Conservation (phyloP, 2,888 invertebrate species). For the Andrena bicolor region DNA sequence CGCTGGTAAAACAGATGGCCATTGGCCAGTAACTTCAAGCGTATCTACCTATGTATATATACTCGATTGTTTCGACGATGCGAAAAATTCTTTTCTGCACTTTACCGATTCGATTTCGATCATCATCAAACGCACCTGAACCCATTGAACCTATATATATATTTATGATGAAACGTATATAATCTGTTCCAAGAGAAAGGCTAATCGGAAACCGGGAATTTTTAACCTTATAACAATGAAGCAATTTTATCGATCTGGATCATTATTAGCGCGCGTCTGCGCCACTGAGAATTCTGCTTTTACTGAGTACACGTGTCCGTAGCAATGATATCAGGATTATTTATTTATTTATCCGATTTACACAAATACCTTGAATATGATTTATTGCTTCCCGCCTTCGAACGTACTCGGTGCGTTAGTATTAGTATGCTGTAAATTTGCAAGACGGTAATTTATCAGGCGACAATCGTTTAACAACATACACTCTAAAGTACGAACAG, state of each 20-base stretch:
- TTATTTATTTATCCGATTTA: too few species aligned
- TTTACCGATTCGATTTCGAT: background rate
- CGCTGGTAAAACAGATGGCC: background rate
- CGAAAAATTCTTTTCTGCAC: background rate
- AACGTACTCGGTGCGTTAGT: background rate
- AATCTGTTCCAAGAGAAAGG: too few species aligned
- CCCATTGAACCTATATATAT: too few species aligned
- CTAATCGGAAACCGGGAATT: too few species aligned
- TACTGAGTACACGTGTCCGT: too few species aligned
- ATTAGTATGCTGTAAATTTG: background rate
- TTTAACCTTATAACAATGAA: too few species aligned
- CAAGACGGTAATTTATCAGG: slow-evolving; percentile 1
- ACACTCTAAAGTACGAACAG: background rate
- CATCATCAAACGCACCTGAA: background rate
- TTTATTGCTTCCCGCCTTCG: background rate
- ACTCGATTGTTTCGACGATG: background rate
- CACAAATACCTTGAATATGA: background rate
- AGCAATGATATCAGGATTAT: too few species aligned
- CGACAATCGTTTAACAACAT: background rate
- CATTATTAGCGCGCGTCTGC: too few species aligned
- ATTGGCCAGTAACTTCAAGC: slow-evolving; percentile 1
- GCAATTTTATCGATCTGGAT: too few species aligned
- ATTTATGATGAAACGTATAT: too few species aligned
- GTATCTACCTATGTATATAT: background rate
- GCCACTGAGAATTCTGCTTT: too few species aligned